phyloP scores from a whole-genome alignment of 2,113 vertebrate species.

The Peromyscus polionotus region DNA sequence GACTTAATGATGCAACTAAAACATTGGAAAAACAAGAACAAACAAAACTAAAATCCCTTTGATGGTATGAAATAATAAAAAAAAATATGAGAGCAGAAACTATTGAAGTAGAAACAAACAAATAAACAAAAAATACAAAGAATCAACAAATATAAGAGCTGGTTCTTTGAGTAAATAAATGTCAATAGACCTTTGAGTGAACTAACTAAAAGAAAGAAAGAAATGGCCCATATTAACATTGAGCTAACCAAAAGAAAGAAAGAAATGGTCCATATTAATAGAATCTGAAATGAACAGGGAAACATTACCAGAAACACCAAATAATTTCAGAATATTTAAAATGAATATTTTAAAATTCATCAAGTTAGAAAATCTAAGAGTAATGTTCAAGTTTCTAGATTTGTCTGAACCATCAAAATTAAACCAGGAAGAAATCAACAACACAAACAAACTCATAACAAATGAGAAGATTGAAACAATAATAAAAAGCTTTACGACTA shows the following conservation, averaged over 20 bases:
- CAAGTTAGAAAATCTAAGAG: not conserved
- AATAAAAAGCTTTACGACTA: not conserved
- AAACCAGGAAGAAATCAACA: not conserved
- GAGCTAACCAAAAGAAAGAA: not conserved
- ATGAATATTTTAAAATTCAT: not conserved
- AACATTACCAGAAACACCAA: not conserved
- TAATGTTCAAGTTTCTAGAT: not conserved
- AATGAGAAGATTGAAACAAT: not conserved
- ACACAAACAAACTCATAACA: not conserved
- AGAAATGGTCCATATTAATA: not conserved
- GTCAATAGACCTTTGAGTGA: not conserved
- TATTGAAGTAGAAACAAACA: not conserved
- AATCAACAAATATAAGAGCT: not conserved
- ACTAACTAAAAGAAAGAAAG: not conserved
- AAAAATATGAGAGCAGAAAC: not conserved
- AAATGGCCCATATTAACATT: too few species aligned
- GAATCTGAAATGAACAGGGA: not conserved
- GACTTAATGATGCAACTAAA: not conserved
- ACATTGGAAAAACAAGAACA: not conserved
- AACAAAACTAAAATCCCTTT: not conserved
- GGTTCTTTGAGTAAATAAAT: not conserved
- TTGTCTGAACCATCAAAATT: not conserved
- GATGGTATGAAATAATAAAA: not conserved
- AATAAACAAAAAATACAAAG: not conserved
- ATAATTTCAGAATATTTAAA: not conserved